phyloP scores from a whole-genome alignment of 1,140 invertebrate genomes.

The Ceratina japonica region DNA sequence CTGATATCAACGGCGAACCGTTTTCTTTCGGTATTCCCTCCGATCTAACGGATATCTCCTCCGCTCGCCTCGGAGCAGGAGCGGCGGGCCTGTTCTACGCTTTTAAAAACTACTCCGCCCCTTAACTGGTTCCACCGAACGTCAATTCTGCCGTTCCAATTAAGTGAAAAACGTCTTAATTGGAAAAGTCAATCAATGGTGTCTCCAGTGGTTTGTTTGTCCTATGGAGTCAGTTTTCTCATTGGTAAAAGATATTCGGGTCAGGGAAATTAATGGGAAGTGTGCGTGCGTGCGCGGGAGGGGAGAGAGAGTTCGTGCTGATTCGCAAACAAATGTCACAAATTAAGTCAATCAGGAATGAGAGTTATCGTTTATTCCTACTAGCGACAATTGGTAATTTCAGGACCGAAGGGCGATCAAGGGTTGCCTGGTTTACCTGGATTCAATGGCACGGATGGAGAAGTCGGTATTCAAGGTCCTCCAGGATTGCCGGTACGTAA shows the following conservation, averaged over 20 bases:
- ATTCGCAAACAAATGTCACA: no score
- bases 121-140: background rate
- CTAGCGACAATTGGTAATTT: constrained; percentile 54
- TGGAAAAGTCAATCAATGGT: background rate
- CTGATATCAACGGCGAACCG: background rate
- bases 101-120: background rate
- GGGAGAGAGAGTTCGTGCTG: no score
- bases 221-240: background rate
- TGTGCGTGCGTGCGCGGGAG: background rate
- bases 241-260: background rate
- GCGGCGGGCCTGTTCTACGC: background rate
- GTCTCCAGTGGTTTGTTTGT: background rate
- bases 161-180: background rate
- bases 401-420: constrained; percentile 80
- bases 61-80: no score
- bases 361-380: background rate
- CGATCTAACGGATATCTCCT: background rate
- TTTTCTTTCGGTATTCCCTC: background rate
- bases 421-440: constrained; percentile 82
- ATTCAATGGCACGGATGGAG: constrained; percentile 82
- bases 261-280: background rate
- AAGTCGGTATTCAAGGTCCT: constrained; percentile 84
- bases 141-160: background rate
- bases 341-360: no score
- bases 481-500: constrained; percentile 85